Evolutionary conservation across 1,140 invertebrate genomes (phyloP).

Genomic region (Drosophila quadrilineata): DNA sequence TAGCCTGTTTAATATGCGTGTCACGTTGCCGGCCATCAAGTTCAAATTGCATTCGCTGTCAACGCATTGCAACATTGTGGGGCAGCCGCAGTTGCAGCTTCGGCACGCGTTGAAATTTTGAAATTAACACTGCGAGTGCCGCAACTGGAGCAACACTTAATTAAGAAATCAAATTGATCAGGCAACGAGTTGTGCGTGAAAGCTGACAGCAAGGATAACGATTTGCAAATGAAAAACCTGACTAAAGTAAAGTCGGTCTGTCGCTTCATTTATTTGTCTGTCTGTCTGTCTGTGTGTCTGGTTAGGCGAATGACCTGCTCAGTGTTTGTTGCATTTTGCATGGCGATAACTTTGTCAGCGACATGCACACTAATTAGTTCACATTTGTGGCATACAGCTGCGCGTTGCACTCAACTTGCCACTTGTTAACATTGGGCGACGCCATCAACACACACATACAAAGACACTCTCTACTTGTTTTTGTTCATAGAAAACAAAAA

Average conservation of each 20-base stretch:
- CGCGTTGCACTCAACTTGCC: conserved; percentile 58
- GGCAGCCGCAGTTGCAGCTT: conserved; percentile 16
- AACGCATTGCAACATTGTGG: conserved; percentile 63
- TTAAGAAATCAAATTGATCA: conserved; percentile 77
- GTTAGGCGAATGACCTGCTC: conserved; percentile 61
- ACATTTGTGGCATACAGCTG: conserved; percentile 49
- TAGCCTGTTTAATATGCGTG: conserved; percentile 73
- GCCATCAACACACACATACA: conserved; percentile 24
- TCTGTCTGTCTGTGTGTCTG: background rate
- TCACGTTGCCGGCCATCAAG: conserved; percentile 79
- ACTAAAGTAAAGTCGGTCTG: background rate
- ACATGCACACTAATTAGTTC: conserved; percentile 78
- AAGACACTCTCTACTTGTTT: too few species aligned
- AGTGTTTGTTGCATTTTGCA: conserved; percentile 28
- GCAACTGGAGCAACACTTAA: conserved; percentile 70
- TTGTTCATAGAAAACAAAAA: conserved; percentile 13
- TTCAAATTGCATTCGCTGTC: conserved; percentile 80
- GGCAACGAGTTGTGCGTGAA: conserved; percentile 34
- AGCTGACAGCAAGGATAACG: conserved; percentile 61
- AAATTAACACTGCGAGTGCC: conserved; percentile 66
- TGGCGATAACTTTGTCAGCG: conserved; percentile 63
- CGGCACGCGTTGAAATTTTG: conserved; percentile 73
- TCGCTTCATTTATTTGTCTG: background rate
- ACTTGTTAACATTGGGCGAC: conserved; percentile 57
- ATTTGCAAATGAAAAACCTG: background rate